These are phyloP conservation scores for Trichogramma pretiosum DNA, from an alignment of 1,140 invertebrate genomes.

Conservation along the genomic window DNA sequence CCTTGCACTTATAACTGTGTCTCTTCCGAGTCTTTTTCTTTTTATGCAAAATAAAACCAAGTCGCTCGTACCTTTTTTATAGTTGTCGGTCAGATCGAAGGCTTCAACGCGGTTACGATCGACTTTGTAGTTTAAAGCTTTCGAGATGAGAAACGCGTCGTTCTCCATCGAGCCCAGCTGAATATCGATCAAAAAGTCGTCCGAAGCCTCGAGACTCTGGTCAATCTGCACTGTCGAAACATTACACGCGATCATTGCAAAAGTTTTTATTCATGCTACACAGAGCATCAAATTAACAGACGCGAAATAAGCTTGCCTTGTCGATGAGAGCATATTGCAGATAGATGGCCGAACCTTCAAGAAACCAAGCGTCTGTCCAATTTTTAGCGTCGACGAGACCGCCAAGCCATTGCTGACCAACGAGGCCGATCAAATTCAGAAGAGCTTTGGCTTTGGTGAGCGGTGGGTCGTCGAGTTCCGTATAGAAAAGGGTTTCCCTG, in stretches of 20 bases:
- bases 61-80: constrained; percentile 28
- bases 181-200: constrained; percentile 17
- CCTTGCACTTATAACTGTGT: too few relatives aligned
- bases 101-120: constrained; percentile 24
- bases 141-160: constrained; percentile 30
- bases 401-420: constrained; percentile 43
- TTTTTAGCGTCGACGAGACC: constrained; percentile 41
- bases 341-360: constrained; percentile 36
- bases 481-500: constrained; percentile 28
- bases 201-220: background rate
- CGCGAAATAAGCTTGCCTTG: constrained; percentile 29
- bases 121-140: constrained; percentile 24
- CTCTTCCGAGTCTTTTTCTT: too few relatives aligned
- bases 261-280: too few relatives aligned
- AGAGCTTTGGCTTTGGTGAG: constrained; percentile 22
- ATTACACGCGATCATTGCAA: too few relatives aligned
- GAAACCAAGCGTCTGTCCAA: constrained; percentile 37
- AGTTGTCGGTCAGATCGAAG: constrained; percentile 20
- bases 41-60: background rate
- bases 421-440: constrained; percentile 23
- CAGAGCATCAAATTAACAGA: too few relatives aligned
- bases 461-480: constrained; percentile 25
- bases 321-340: constrained; percentile 28
- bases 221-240: constrained; percentile 17
- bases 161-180: constrained; percentile 28